Conservation (phyloP, 2,113 vertebrate genomes). For the Electrona antarctica region DNA sequence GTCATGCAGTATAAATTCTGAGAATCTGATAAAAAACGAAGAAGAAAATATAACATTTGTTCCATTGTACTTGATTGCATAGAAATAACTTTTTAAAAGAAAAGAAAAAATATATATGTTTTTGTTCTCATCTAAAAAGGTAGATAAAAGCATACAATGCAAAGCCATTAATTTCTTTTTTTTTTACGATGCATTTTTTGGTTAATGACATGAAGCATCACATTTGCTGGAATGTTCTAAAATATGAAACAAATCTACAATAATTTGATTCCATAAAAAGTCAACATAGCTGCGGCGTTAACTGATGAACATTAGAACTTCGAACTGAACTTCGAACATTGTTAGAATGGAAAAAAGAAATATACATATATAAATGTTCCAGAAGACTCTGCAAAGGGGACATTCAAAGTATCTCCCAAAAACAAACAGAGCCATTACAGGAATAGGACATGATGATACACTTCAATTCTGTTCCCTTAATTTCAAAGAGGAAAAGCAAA, state of each 20-base stretch:
- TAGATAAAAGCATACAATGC: slow-evolving; percentile 58
- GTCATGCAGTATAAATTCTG: slow-evolving; percentile 2
- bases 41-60: slow-evolving; percentile 54
- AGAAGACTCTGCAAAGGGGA: slow-evolving; percentile 3
- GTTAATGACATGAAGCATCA: slow-evolving; percentile 24
- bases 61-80: slow-evolving; percentile 76
- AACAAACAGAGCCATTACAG: neutral
- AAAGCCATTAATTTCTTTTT: slow-evolving; percentile 30
- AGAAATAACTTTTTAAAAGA: slow-evolving; percentile 64
- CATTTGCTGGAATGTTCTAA: slow-evolving; percentile 27
- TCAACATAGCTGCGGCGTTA: slow-evolving; percentile 14
- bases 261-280: slow-evolving; percentile 28
- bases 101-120: neutral
- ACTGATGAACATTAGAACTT: neutral
- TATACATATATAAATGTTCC: slow-evolving; percentile 1
- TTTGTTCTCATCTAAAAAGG: slow-evolving; percentile 38
- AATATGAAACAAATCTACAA: slow-evolving; percentile 19
- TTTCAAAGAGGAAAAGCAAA: slow-evolving; percentile 37
- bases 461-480: slow-evolving; percentile 50
- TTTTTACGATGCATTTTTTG: slow-evolving; percentile 33
- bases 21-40: slow-evolving; percentile 46
- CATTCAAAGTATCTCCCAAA: slow-evolving; percentile 29
- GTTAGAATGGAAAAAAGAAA: neutral
- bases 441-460: slow-evolving; percentile 20
- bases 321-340: neutral